Evolutionary conservation across 2,888 invertebrate species (phyloP).

Genomic region (Augiades crinisus): DNA sequence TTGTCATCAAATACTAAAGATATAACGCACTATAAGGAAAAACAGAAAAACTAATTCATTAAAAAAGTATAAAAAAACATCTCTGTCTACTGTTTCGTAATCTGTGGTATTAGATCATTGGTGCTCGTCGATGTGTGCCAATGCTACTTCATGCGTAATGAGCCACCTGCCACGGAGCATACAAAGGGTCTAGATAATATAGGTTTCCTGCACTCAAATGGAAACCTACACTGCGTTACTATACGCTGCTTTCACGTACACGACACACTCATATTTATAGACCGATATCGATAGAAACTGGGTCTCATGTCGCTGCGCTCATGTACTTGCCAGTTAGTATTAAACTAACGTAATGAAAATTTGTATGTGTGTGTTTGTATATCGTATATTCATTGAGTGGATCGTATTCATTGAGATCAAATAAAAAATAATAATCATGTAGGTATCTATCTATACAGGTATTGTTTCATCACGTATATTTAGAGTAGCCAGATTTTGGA

Average conservation of each 20-base stretch:
- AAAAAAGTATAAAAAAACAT: too few species aligned
- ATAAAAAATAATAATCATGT: too few species aligned
- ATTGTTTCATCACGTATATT: too few species aligned
- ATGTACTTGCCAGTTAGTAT: not conserved
- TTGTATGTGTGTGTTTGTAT: too few species aligned
- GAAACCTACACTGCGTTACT: constrained; percentile 22
- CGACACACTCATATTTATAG: constrained; percentile 17
- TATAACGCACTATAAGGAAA: too few species aligned
- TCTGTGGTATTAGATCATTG: not conserved
- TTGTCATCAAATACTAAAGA: too few species aligned
- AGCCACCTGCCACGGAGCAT: not conserved
- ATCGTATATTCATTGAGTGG: too few species aligned
- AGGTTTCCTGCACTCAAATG: constrained; percentile 12
- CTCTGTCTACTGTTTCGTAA: not conserved
- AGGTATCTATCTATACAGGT: too few species aligned
- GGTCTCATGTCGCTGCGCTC: constrained; percentile 5
- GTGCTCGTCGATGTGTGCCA: constrained; percentile 1
- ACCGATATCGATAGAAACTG: constrained; percentile 19
- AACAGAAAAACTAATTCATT: too few species aligned
- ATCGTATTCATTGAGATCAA: too few species aligned
- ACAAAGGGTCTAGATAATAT: constrained; percentile 8
- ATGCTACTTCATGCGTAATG: constrained; percentile 10
- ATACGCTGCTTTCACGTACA: constrained; percentile 16
- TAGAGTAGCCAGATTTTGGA: too few species aligned
- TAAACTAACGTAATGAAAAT: too few species aligned